Base-by-base conservation (phyloP, 2,113 vertebrate genomes). In the Micronycteris hirsuta region DNA sequence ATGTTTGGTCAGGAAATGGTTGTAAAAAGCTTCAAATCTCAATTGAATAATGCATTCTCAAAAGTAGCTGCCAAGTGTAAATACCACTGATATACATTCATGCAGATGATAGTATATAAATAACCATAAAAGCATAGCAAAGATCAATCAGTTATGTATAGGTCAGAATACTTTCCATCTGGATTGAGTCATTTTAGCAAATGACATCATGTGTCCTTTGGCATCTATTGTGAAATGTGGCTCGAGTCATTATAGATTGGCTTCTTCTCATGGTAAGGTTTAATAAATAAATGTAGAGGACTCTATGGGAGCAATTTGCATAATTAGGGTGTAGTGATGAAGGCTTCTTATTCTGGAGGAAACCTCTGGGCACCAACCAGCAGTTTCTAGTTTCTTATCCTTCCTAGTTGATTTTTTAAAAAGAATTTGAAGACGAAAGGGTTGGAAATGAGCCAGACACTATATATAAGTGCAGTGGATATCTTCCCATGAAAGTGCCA, bases 61-160 rank as follows among this genome's bases (percentile, higher is more conserved):
- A 96, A 95, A 97, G 96, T 95, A 97, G 86, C 94, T 97, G 97
- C 97, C 97, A 97, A 98, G 68, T 97, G 78, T 97, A 97, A 97
- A 97, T 97, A 96, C 93, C 94, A 81, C 56, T 95, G 94, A 98
- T 97, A 97, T 93, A 98, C 94, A 97, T 96, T 97, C 91, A 93
- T 96, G 95, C 86, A 95, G 96, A 96, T 80, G 88, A 96, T 96
- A 96, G 96, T 97, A 84, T 96, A 97, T 98, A 97, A 98, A 97
- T 97, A 96, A 97, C 86, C 36, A 12, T 38, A 61, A 83, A 91
- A 94, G 82, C 82, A 89, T 49, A 94, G 94, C 93, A 95, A 97
- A 97, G 96, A 95, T 96, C 97, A 97, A 86, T 96, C 95, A 97
- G 91, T 97, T 96, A 96, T 89, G 89, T 95, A 91, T 94, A 94